Percentiles rank a stretch among this genome's conserved stretches.
phyloP scores from a whole-genome alignment of 2,113 vertebrate genomes.

The Isurus oxyrinchus region DNA sequence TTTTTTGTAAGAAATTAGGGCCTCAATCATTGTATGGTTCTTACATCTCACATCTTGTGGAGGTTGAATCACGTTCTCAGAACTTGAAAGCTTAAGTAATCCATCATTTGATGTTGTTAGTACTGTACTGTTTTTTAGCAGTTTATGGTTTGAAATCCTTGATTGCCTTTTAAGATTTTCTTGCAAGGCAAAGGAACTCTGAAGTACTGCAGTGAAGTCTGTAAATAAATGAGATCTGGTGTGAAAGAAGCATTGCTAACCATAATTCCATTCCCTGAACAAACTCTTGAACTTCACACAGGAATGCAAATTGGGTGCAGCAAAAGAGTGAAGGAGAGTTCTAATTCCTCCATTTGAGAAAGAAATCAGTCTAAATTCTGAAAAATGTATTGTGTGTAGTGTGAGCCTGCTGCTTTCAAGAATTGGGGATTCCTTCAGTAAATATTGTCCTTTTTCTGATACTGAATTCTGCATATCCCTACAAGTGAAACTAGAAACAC shows the following conservation, averaged over 20 bases:
- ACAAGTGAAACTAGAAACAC: neutral
- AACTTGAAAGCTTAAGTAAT: neutral
- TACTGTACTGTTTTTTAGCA: neutral
- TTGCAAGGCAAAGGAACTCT: neutral
- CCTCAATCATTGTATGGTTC: neutral
- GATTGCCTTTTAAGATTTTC: neutral
- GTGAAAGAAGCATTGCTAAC: neutral
- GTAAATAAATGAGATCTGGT: neutral
- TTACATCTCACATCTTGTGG: neutral
- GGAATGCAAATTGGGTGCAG: neutral
- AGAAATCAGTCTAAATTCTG: neutral
- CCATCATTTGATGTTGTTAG: neutral
- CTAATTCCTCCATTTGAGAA: neutral
- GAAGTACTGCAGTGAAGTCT: neutral
- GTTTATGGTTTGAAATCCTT: neutral
- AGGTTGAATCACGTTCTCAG: neutral
- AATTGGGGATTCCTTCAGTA: neutral
- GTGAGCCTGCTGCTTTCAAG: neutral
- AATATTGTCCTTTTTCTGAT: neutral
- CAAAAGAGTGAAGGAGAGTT: neutral
- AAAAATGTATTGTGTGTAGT: neutral
- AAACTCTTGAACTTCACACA: neutral
- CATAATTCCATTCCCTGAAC: neutral
- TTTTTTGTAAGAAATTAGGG: neutral
- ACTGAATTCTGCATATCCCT: neutral